phyloP scores from a whole-genome alignment of 1,140 invertebrate genomes.

The Halotydeus destructor region DNA sequence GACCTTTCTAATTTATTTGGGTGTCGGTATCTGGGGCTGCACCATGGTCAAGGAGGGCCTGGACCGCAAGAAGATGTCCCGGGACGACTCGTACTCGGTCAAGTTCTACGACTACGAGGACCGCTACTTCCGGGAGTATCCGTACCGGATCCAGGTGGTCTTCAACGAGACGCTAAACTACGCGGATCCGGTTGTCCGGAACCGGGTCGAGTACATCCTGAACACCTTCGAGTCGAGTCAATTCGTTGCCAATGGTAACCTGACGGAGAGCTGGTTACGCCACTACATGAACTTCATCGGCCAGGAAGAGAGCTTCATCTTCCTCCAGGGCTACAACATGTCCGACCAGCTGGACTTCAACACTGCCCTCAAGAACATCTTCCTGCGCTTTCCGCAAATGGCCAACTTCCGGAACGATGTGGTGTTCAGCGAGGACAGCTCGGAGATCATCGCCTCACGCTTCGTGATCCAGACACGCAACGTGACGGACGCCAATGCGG shows the following conservation, averaged over 20 bases:
- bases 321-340: constrained; percentile 41
- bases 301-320: constrained; percentile 41
- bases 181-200: constrained; percentile 51
- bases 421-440: constrained; percentile 48
- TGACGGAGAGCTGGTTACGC: constrained; percentile 76
- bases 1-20: constrained; percentile 55
- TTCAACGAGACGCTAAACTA: constrained; percentile 64
- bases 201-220: constrained; percentile 53
- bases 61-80: constrained; percentile 58
- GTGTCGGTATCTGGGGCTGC: constrained; percentile 65
- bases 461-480: constrained; percentile 74
- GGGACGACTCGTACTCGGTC: constrained; percentile 70
- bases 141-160: constrained; percentile 71
- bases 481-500: constrained; percentile 66
- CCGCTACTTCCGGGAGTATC: constrained; percentile 68
- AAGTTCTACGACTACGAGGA: constrained; percentile 73
- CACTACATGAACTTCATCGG: constrained; percentile 56
- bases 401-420: constrained; percentile 57
- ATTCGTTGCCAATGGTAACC: constrained; percentile 46
- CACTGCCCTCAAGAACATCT: constrained; percentile 45
- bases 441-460: constrained; percentile 53
- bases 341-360: constrained; percentile 48
- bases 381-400: constrained; percentile 21
- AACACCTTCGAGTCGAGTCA: constrained; percentile 52
- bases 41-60: constrained; percentile 70